Conservation (phyloP, 1,140 invertebrate genomes). For the Diuraphis noxia region DNA sequence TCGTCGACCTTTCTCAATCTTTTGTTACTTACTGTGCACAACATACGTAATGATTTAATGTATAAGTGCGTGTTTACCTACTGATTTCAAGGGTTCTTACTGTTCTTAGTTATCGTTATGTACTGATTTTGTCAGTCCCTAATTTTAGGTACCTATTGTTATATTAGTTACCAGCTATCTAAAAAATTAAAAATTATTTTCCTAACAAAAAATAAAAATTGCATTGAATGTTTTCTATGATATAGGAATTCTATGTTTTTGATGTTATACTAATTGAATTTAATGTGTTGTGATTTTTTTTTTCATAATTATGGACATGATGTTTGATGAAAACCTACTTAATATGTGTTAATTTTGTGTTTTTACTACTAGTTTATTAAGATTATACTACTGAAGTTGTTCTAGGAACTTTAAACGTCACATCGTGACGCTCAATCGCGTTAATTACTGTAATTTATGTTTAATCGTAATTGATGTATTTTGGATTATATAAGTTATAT, state of each 20-base stretch:
- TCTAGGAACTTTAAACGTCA: background rate
- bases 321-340: background rate
- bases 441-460: background rate
- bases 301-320: background rate
- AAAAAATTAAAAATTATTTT: background rate
- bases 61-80: background rate
- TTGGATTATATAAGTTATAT: constrained; percentile 6
- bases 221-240: too few relatives aligned
- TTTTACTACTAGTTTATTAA: background rate
- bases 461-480: constrained; percentile 9
- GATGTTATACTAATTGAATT: background rate
- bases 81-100: background rate
- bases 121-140: background rate
- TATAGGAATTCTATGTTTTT: background rate
- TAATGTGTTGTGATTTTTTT: background rate
- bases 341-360: background rate
- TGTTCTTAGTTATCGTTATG: background rate
- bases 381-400: background rate
- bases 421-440: background rate
- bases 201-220: background rate
- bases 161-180: background rate
- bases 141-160: background rate
- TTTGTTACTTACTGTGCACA: background rate
- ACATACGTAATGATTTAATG: background rate
- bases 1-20: background rate